Evolutionary conservation across 1,140 invertebrate genomes (phyloP).

Genomic region (Papilio polytes): DNA sequence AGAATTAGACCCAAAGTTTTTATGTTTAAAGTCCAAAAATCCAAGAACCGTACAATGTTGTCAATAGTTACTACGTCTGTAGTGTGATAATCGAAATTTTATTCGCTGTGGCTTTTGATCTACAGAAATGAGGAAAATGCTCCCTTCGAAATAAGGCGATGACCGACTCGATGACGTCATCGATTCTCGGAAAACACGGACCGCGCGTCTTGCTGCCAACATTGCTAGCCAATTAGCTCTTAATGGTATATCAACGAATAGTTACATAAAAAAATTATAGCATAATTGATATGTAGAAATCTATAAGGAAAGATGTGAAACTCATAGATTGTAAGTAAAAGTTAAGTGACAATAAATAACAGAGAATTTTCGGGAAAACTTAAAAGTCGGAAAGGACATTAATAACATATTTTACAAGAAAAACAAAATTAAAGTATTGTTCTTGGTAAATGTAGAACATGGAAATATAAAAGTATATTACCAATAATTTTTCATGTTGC

Average conservation of each 20-base stretch:
- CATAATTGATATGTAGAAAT: background rate
- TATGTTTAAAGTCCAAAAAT: too few species aligned
- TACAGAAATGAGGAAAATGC: slow-evolving; percentile 49
- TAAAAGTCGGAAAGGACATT: background rate
- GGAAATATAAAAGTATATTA: background rate
- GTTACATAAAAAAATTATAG: slow-evolving; percentile 8
- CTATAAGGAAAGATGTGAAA: background rate
- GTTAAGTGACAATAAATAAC: background rate
- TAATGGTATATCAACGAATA: slow-evolving; percentile 3
- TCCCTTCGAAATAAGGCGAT: slow-evolving; percentile 52
- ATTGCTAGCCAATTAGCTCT: slow-evolving; percentile 20
- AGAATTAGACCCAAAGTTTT: too few species aligned
- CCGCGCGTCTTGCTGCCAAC: slow-evolving; percentile 37
- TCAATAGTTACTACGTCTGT: background rate
- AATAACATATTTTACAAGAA: background rate
- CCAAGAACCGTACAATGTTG: background rate
- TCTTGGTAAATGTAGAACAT: background rate
- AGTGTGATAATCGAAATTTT: background rate
- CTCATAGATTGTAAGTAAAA: background rate
- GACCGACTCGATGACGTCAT: slow-evolving; percentile 70
- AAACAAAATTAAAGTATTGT: background rate
- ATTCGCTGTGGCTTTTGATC: slow-evolving; percentile 3
- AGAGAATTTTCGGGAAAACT: too few species aligned
- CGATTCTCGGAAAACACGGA: slow-evolving; percentile 66
- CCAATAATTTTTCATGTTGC: background rate